Percentiles rank a stretch among this genome's conserved stretches.
These are phyloP conservation scores for Notodonta ziczac DNA, from an alignment of 2,888 invertebrate species.

Conservation along the genomic window DNA sequence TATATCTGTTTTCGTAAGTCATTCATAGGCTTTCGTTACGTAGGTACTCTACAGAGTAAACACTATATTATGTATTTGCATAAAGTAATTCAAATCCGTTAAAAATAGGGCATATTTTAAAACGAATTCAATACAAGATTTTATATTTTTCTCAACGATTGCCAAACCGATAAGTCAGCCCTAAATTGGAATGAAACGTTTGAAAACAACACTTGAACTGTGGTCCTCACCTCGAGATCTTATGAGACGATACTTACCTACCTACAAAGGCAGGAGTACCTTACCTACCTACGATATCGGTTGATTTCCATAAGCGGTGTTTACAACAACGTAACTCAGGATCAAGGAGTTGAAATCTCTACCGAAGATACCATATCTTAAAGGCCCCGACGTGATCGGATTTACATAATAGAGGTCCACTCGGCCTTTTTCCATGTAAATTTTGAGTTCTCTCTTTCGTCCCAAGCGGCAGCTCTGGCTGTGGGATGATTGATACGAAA, in stretches of 20 bases:
- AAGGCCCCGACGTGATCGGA: conserved; percentile 68
- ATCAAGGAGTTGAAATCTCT: conserved; percentile 69
- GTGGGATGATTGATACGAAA: conserved; percentile 68
- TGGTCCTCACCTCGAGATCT: neutral
- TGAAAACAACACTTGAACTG: neutral
- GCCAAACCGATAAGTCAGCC: too few species aligned
- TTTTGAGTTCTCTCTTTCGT: conserved; percentile 49
- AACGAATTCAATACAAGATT: too few species aligned
- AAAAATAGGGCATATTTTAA: too few species aligned
- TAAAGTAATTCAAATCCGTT: too few species aligned
- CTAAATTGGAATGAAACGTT: too few species aligned
- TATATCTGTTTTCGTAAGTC: too few species aligned
- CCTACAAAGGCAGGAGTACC: too few species aligned
- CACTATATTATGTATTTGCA: too few species aligned
- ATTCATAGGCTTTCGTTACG: too few species aligned
- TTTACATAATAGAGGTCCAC: conserved; percentile 71
- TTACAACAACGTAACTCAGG: conserved; percentile 61
- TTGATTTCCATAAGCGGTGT: conserved; percentile 64
- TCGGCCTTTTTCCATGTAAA: conserved; percentile 59
- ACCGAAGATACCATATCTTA: conserved; percentile 63
- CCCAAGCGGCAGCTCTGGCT: conserved; percentile 56
- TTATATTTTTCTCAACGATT: too few species aligned
- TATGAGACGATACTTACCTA: neutral
- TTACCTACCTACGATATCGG: conserved; percentile 30
- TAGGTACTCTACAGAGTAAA: too few species aligned